Conservation (phyloP, 2,797 vertebrate genomes). For the Enteromius treurensis region DNA sequence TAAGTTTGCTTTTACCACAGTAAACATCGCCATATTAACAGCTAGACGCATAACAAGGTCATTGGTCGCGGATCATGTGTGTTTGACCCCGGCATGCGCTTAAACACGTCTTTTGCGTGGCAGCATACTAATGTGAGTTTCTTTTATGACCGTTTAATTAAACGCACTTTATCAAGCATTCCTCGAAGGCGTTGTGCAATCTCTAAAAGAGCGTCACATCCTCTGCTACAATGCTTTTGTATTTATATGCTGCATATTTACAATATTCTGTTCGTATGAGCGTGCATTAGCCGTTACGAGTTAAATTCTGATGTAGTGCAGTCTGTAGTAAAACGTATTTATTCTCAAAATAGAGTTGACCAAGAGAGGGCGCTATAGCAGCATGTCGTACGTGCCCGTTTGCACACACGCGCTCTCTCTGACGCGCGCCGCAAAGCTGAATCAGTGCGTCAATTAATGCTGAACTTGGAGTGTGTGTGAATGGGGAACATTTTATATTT, state of each 20-base stretch:
- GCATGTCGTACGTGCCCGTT: constrained; percentile 29
- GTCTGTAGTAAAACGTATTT: not conserved
- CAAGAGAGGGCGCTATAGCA: not conserved
- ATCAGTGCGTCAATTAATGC: not conserved
- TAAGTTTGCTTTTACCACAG: not conserved
- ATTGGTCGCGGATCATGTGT: not conserved
- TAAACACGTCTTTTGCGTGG: not conserved
- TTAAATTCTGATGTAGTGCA: not conserved
- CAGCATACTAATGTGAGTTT: too few species aligned
- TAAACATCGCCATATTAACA: not conserved
- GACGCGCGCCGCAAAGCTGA: not conserved
- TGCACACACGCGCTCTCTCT: not conserved
- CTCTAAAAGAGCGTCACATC: not conserved
- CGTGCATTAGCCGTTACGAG: not conserved
- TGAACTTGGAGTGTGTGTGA: not conserved
- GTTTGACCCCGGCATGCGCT: not conserved
- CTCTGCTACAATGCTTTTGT: not conserved
- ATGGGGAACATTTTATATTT: not conserved
- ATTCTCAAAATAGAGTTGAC: not conserved
- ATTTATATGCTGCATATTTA: not conserved
- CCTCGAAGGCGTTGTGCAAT: not conserved
- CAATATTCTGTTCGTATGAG: not conserved
- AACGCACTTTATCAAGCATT: not conserved
- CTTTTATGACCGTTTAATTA: not conserved
- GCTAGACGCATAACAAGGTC: constrained; percentile 11